Conservation (phyloP, 2,888 invertebrate genomes). For the Tetropium fuscum region DNA sequence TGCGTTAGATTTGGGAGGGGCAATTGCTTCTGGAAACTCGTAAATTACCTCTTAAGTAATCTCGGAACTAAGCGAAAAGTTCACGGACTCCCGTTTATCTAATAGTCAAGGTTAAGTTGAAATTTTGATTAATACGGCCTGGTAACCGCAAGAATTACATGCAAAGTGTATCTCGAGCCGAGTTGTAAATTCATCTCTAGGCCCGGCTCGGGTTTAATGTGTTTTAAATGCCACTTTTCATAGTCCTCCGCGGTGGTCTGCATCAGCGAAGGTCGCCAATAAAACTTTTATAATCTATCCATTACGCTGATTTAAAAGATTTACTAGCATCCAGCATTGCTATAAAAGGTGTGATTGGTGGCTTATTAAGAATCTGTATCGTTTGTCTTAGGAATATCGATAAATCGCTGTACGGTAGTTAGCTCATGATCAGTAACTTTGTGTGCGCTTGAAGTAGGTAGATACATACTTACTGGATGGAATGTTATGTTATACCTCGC, state of each 20-base stretch:
- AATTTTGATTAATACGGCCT: slow-evolving; percentile 2
- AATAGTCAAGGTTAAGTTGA: too few relatives aligned
- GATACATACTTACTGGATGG: too few relatives aligned
- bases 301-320: slow-evolving; percentile 29
- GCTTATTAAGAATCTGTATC: slow-evolving; percentile 33
- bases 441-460: too few relatives aligned
- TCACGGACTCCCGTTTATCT: too few relatives aligned
- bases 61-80: too few relatives aligned
- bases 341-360: slow-evolving; percentile 40
- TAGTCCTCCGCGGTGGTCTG: slow-evolving; percentile 26
- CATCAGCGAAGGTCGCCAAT: slow-evolving; percentile 23
- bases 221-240: slow-evolving; percentile 8
- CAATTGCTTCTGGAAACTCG: too few relatives aligned
- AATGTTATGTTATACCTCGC: too few relatives aligned
- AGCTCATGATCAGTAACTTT: too few relatives aligned
- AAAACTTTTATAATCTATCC: slow-evolving; percentile 27
- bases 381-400: too few relatives aligned
- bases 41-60: too few relatives aligned
- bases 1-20: too few relatives aligned
- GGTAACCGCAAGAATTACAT: slow-evolving; percentile 10
- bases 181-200: slow-evolving; percentile 12
- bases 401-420: too few relatives aligned
- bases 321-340: slow-evolving; percentile 26
- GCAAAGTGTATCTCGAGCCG: slow-evolving; percentile 7
- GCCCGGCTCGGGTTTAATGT: slow-evolving; percentile 5